phyloP scores from a whole-genome alignment of 2,888 invertebrate genomes.

The Torymus auratus region DNA sequence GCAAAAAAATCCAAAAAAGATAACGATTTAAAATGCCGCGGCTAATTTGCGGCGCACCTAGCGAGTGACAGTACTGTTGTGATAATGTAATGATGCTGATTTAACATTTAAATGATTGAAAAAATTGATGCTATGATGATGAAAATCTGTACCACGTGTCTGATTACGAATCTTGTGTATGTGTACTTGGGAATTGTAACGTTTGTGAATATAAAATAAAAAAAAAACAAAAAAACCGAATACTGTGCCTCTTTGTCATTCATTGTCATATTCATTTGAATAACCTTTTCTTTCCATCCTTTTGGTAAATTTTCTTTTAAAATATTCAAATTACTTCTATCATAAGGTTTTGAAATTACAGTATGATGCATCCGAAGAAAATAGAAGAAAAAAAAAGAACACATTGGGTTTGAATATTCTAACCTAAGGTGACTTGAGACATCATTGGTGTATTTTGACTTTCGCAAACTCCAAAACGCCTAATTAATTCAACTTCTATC shows the following conservation, averaged over 20 bases:
- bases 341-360: too few species aligned
- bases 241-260: neutral
- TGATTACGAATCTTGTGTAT: slow-evolving; percentile 69
- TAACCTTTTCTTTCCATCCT: neutral
- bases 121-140: slow-evolving; percentile 53
- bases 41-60: slow-evolving; percentile 43
- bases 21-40: slow-evolving; percentile 53
- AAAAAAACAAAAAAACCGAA: slow-evolving; percentile 68
- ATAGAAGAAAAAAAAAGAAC: too few species aligned
- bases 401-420: too few species aligned
- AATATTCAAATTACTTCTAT: too few species aligned
- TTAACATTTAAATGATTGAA: slow-evolving; percentile 54
- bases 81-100: slow-evolving; percentile 59
- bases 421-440: too few species aligned
- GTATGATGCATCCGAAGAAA: too few species aligned
- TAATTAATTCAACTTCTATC: too few species aligned
- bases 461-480: too few species aligned
- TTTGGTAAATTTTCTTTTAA: too few species aligned
- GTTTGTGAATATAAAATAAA: slow-evolving; percentile 74
- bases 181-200: slow-evolving; percentile 71
- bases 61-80: slow-evolving; percentile 58
- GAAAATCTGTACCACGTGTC: slow-evolving; percentile 64
- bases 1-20: slow-evolving; percentile 57
- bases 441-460: too few species aligned
- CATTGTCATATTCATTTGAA: neutral